Percentiles rank a stretch among this genome's conserved stretches.
Conservation (phyloP, 2,113 vertebrate genomes). For the Zosterops borbonicus region DNA sequence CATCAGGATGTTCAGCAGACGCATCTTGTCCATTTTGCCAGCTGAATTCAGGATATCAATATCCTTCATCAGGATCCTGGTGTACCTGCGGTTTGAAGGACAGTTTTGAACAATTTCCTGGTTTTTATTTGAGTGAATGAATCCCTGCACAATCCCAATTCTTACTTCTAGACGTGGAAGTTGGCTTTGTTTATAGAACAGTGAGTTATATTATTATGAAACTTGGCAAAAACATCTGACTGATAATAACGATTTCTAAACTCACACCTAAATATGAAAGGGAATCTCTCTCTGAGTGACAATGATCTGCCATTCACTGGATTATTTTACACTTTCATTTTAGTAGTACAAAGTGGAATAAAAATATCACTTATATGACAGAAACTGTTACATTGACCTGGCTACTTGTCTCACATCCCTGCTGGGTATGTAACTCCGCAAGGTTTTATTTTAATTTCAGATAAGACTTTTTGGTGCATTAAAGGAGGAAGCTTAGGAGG, state of each 20-base stretch:
- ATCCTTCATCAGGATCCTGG: slow-evolving; percentile 90
- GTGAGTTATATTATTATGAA: background rate
- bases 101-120: background rate
- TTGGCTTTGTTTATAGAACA: background rate
- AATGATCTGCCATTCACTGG: background rate
- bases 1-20: slow-evolving; percentile 89
- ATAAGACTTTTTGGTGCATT: background rate
- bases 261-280: background rate
- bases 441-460: background rate
- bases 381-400: background rate
- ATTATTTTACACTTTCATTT: background rate
- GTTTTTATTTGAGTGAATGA: background rate
- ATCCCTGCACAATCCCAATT: background rate
- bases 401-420: background rate
- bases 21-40: slow-evolving; percentile 92
- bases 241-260: background rate
- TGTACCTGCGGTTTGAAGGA: slow-evolving; percentile 79
- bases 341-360: background rate
- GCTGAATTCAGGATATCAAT: slow-evolving; percentile 90
- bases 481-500: background rate
- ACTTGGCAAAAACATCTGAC: background rate
- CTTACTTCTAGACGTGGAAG: background rate
- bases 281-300: background rate
- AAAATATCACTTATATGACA: background rate
- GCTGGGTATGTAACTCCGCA: background rate